These are phyloP conservation scores for Tenthredo scrophulariae DNA, from an alignment of 2,888 invertebrate species.

Conservation along the genomic window DNA sequence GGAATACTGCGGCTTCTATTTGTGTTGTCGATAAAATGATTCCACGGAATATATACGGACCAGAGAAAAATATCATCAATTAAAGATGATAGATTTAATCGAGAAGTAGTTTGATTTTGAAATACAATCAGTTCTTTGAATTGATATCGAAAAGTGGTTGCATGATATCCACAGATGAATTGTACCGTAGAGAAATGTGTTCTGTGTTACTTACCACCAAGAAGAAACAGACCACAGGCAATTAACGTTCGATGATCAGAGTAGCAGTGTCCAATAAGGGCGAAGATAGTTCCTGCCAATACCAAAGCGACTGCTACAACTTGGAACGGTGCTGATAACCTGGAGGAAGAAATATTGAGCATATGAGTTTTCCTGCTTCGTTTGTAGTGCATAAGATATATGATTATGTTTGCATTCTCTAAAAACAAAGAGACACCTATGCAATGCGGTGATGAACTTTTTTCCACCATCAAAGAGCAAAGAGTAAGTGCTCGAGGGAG, in stretches of 20 bases:
- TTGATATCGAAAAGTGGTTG: not conserved
- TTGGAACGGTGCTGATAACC: conserved; percentile 82
- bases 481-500: conserved; percentile 14
- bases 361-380: not conserved
- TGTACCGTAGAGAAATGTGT: not conserved
- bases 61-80: not conserved
- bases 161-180: not conserved
- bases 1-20: not conserved
- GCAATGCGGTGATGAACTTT: not conserved
- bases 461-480: conserved; percentile 4
- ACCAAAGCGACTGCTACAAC: conserved; percentile 80
- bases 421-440: not conserved
- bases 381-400: not conserved
- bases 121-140: not conserved
- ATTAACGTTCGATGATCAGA: conserved; percentile 82
- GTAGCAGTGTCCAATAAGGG: conserved; percentile 82
- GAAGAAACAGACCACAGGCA: conserved; percentile 82
- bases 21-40: not conserved
- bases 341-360: conserved; percentile 74
- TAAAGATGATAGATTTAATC: not conserved
- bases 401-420: not conserved
- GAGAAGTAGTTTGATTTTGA: not conserved
- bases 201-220: conserved; percentile 79
- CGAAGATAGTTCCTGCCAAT: conserved; percentile 80
- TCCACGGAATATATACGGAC: not conserved